Percentiles rank a stretch among this genome's conserved stretches.
These are phyloP conservation scores for Gadopsis marmoratus DNA, from an alignment of 2,797 vertebrate species.

Conservation along the genomic window DNA sequence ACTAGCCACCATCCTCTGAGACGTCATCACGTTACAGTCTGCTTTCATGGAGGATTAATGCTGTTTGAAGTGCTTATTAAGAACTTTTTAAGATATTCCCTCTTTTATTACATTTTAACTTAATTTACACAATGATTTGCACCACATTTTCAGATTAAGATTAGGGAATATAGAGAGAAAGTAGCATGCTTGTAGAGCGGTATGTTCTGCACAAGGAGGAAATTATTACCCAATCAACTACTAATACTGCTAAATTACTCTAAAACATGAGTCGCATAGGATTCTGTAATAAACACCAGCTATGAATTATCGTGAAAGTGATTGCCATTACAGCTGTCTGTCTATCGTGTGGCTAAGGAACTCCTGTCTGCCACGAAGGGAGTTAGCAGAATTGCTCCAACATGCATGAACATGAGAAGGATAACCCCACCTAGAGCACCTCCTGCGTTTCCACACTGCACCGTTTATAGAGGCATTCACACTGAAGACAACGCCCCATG, in stretches of 20 bases:
- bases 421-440: slow-evolving; percentile 56
- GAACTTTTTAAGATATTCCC: background rate
- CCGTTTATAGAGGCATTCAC: slow-evolving; percentile 45
- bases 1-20: slow-evolving; percentile 44
- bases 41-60: slow-evolving; percentile 3
- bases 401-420: slow-evolving; percentile 77
- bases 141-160: background rate
- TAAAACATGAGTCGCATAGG: slow-evolving; percentile 6
- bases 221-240: slow-evolving; percentile 9
- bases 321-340: slow-evolving; percentile 47
- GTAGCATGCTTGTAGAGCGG: background rate
- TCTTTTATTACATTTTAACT: background rate
- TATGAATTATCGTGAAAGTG: slow-evolving; percentile 38
- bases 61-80: slow-evolving; percentile 12
- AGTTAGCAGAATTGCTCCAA: slow-evolving; percentile 68
- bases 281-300: slow-evolving; percentile 28
- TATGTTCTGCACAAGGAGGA: background rate
- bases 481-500: slow-evolving; percentile 49
- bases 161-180: background rate
- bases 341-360: slow-evolving; percentile 22
- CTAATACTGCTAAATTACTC: slow-evolving; percentile 25
- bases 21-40: slow-evolving; percentile 9
- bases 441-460: slow-evolving; percentile 53
- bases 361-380: slow-evolving; percentile 36
- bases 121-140: background rate